Conservation (phyloP, 2,888 invertebrate genomes). For the Acanthosoma haemorrhoidale region DNA sequence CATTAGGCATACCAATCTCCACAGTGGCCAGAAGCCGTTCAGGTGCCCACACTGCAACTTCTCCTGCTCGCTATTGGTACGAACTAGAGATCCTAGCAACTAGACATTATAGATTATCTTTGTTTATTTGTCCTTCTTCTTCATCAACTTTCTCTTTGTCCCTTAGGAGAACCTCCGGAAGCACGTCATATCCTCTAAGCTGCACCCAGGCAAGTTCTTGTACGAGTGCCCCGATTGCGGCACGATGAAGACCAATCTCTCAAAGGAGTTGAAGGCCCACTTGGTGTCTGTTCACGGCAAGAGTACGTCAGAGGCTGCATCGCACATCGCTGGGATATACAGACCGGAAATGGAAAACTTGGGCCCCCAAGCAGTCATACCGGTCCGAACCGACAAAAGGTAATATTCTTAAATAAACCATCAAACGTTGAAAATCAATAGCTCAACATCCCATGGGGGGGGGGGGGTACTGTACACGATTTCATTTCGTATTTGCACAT, state of each 20-base stretch:
- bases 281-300: conserved; percentile 54
- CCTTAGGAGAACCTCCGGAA: conserved; percentile 80
- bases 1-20: conserved; percentile 70
- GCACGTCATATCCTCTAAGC: conserved; percentile 71
- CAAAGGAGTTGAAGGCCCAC: conserved; percentile 63
- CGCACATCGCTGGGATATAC: conserved; percentile 52
- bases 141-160: too few relatives aligned
- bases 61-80: conserved; percentile 71
- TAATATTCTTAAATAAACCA: too few relatives aligned
- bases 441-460: too few relatives aligned
- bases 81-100: conserved; percentile 39
- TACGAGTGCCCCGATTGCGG: conserved; percentile 62
- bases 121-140: background rate
- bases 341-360: conserved; percentile 45
- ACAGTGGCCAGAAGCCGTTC: conserved; percentile 78
- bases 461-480: too few relatives aligned
- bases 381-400: conserved; percentile 1
- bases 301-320: conserved; percentile 50
- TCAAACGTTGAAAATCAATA: too few relatives aligned
- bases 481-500: too few relatives aligned
- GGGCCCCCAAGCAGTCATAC: conserved; percentile 8
- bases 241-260: conserved; percentile 58
- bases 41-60: conserved; percentile 77
- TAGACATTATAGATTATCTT: background rate
- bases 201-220: conserved; percentile 69